phyloP scores from a whole-genome alignment of 1,140 invertebrate genomes.

The Marisa cornuarietis region DNA sequence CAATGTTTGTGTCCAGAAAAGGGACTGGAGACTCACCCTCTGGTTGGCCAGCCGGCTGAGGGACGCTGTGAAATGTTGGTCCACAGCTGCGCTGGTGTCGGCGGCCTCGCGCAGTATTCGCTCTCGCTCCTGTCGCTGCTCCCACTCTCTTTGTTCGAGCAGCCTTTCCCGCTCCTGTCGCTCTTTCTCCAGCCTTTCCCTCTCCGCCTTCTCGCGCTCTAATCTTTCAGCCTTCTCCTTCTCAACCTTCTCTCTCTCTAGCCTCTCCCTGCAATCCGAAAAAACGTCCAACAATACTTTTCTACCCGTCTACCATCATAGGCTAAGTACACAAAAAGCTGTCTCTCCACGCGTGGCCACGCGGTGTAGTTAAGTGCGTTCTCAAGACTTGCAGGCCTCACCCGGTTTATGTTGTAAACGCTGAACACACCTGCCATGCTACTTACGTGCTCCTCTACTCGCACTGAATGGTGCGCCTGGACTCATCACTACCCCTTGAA shows the following conservation, averaged over 20 bases:
- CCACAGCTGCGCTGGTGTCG: conserved; percentile 72
- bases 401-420: no score
- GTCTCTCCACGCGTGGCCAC: no score
- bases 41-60: conserved; percentile 80
- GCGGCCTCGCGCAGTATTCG: conserved; percentile 63
- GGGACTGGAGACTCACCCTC: conserved; percentile 72
- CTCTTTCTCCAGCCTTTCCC: conserved; percentile 68
- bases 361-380: no score
- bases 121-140: conserved; percentile 58
- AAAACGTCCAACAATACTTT: no score
- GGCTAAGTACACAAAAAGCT: no score
- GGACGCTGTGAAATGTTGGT: conserved; percentile 91
- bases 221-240: conserved; percentile 54
- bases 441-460: no score
- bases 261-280: conserved; percentile 22
- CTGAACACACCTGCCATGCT: no score
- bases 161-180: conserved; percentile 36
- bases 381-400: no score
- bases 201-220: conserved; percentile 64
- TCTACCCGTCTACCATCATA: no score
- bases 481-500: no score
- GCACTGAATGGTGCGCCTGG: no score
- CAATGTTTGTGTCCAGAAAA: background rate
- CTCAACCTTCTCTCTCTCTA: conserved; percentile 36
- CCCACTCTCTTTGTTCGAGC: conserved; percentile 35